These are phyloP conservation scores for Acronicta alni DNA, from an alignment of 2,888 invertebrate genomes.

Conservation along the genomic window DNA sequence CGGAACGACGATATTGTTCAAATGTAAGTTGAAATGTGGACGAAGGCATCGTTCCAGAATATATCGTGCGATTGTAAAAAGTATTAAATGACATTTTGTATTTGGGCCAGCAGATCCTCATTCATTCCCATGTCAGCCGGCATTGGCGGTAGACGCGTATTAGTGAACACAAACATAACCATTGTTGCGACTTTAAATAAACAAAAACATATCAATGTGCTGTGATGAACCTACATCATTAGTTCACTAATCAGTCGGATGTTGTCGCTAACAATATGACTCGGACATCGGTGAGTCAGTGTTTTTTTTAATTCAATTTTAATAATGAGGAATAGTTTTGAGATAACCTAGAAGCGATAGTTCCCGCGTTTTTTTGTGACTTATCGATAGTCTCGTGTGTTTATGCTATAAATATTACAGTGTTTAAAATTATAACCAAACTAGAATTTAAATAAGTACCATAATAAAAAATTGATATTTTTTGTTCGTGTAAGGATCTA, in stretches of 20 bases:
- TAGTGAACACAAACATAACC: slow-evolving; percentile 31
- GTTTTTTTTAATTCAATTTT: not conserved
- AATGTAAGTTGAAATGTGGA: slow-evolving; percentile 1
- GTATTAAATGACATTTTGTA: slow-evolving; percentile 22
- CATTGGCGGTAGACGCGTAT: slow-evolving; percentile 31
- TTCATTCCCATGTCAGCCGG: slow-evolving; percentile 36
- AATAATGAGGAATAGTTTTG: not conserved
- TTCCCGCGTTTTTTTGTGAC: not conserved
- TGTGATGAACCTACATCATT: slow-evolving; percentile 18
- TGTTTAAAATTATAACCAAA: no score
- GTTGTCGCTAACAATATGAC: slow-evolving; percentile 37
- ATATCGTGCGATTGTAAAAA: slow-evolving; percentile 12
- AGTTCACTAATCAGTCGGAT: slow-evolving; percentile 24
- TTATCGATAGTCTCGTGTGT: no score
- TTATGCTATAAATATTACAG: no score
- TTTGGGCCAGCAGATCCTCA: slow-evolving; percentile 32
- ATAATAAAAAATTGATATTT: not conserved
- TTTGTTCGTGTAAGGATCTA: not conserved
- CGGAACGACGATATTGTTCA: not conserved
- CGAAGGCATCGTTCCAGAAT: slow-evolving; percentile 10
- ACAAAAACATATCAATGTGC: slow-evolving; percentile 39
- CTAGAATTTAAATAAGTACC: not conserved
- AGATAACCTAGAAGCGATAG: not conserved
- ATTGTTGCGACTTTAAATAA: slow-evolving; percentile 29
- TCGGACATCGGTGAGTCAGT: slow-evolving; percentile 37